Conservation (phyloP, 2,888 invertebrate species). For the Cantharis rustica region DNA sequence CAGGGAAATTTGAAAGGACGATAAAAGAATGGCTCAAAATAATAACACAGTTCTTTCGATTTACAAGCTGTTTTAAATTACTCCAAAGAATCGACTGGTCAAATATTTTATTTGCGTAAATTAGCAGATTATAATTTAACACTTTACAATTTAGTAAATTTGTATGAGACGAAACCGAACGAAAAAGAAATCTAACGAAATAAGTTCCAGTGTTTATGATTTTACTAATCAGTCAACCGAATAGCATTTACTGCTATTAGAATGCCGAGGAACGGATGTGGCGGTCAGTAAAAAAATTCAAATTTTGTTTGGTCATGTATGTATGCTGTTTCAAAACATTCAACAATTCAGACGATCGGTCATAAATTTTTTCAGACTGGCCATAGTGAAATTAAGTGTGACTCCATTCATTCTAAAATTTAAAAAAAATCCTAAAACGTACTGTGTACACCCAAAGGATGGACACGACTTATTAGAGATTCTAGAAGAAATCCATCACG, state of each 20-base stretch:
- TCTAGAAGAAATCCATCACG: no score
- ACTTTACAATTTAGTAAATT: conserved; percentile 35
- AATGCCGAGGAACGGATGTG: conserved; percentile 35
- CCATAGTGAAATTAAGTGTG: conserved; percentile 29
- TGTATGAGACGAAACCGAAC: conserved; percentile 43
- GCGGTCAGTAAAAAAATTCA: conserved; percentile 35
- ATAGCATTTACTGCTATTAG: neutral
- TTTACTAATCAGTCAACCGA: conserved; percentile 7
- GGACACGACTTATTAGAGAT: no score
- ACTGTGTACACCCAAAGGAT: no score
- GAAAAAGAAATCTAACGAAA: conserved; percentile 43
- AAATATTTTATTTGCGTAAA: conserved; percentile 43
- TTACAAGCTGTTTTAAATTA: conserved; percentile 40
- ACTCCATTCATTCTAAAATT: no score
- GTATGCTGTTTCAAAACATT: conserved; percentile 3
- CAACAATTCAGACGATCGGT: conserved; percentile 7
- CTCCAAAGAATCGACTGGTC: conserved; percentile 40
- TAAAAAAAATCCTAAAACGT: no score
- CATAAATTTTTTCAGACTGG: conserved; percentile 22
- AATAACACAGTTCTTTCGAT: conserved; percentile 38
- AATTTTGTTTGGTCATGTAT: conserved; percentile 33
- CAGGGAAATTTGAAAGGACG: conserved; percentile 40
- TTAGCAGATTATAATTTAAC: conserved; percentile 43
- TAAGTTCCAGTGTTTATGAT: conserved; percentile 37
- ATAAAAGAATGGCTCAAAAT: conserved; percentile 35